These are phyloP conservation scores for Drosophila koepferae DNA, from an alignment of 2,888 invertebrate genomes.

Conservation along the genomic window DNA sequence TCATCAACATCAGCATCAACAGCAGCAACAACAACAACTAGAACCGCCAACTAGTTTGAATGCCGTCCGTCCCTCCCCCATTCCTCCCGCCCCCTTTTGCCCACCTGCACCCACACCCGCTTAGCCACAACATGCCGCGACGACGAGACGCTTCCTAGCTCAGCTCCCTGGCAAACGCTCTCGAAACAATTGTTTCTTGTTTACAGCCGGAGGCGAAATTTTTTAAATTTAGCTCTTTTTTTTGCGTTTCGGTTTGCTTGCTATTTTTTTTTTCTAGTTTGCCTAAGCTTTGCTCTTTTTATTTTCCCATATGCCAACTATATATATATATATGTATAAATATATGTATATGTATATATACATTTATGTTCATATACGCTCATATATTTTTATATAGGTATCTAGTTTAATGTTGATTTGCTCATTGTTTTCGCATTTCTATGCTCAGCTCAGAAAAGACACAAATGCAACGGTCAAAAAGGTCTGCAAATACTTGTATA, in stretches of 20 bases:
- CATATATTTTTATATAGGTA: conserved; percentile 3
- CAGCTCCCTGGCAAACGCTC: conserved; percentile 49
- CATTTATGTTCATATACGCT: background rate
- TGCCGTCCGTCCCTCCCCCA: background rate
- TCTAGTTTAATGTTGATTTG: conserved; percentile 8
- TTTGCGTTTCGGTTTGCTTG: conserved; percentile 47
- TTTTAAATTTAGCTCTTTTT: conserved; percentile 59
- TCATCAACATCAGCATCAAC: conserved; percentile 50
- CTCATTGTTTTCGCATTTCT: conserved; percentile 17
- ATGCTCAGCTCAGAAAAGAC: background rate
- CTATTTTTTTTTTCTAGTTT: background rate
- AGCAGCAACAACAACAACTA: conserved; percentile 33
- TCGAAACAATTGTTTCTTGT: conserved; percentile 69
- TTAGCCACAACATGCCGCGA: background rate
- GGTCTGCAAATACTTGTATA: conserved; percentile 1
- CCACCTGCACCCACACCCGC: background rate
- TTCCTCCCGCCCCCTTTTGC: background rate
- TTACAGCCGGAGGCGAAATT: conserved; percentile 65
- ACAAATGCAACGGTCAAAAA: conserved; percentile 34
- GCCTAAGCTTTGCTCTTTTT: background rate
- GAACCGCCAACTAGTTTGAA: conserved; percentile 55
- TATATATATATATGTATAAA: background rate
- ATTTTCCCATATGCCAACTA: conserved; percentile 1
- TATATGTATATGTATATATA: background rate
- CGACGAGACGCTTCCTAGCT: conserved; percentile 30